A percentile compares a stretch with the other conserved stretches of the same genome.
Conservation (phyloP, 2,797 vertebrate genomes). For the Leptatherina wallacei region DNA sequence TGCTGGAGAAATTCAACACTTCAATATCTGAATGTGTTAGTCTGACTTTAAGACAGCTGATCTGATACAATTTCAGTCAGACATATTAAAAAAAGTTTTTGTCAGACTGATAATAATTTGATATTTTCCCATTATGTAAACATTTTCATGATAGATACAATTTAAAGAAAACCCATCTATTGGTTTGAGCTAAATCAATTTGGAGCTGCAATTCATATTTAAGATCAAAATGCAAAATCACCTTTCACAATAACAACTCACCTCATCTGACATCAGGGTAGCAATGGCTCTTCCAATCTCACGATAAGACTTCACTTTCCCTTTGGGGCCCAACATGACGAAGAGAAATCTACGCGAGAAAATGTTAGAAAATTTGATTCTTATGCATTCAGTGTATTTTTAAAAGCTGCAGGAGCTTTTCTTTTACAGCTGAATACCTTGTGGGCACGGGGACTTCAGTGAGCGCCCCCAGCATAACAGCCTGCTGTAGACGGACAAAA, state of each 20-base stretch:
- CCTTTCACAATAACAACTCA: conserved; percentile 54
- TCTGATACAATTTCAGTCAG: too few relatives aligned
- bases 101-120: background rate
- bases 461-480: conserved; percentile 94
- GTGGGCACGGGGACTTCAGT: conserved; percentile 97
- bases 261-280: conserved; percentile 99
- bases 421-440: conserved; percentile 80
- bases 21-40: background rate
- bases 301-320: conserved; percentile 96
- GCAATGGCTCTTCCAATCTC: conserved; percentile 97
- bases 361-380: conserved; percentile 2
- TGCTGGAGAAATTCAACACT: background rate
- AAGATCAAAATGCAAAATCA: background rate
- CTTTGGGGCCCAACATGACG: conserved; percentile 95
- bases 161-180: too few relatives aligned
- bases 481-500: conserved; percentile 96
- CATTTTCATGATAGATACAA: too few relatives aligned
- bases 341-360: conserved; percentile 89
- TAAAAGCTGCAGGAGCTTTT: background rate
- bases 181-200: background rate
- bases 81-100: too few relatives aligned
- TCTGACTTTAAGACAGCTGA: too few relatives aligned
- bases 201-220: background rate
- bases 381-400: background rate
- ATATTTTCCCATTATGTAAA: too few relatives aligned